These are phyloP conservation scores for Glomeris marginata DNA, from an alignment of 2,888 invertebrate genomes.

Conservation along the genomic window DNA sequence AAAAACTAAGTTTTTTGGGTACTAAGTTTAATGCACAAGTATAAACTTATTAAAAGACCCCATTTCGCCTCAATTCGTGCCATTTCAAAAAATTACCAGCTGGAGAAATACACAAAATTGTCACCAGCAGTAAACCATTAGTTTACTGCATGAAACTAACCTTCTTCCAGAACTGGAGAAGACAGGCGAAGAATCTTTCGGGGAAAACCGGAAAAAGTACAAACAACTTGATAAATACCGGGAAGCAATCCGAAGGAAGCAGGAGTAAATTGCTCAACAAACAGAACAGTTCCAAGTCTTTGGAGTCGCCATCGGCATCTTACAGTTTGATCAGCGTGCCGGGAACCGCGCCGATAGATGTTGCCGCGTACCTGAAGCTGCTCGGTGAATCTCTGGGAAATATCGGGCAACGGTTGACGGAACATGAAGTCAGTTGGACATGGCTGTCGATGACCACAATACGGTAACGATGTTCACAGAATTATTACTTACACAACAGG, in stretches of 20 bases:
- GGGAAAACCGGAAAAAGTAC: slow-evolving; percentile 26
- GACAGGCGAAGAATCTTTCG: slow-evolving; percentile 57
- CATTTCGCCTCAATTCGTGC: no score
- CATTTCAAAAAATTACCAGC: no score
- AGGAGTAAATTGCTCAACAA: slow-evolving; percentile 13
- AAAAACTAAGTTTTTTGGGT: no score
- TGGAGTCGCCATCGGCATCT: slow-evolving; percentile 33
- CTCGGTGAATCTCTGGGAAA: slow-evolving; percentile 85
- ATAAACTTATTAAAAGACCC: no score
- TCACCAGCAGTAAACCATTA: no score
- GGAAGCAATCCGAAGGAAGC: slow-evolving; percentile 21
- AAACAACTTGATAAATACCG: slow-evolving; percentile 30
- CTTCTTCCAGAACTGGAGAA: slow-evolving; percentile 62
- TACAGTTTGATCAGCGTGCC: slow-evolving; percentile 32
- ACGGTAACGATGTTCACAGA: neutral
- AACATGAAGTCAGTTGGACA: slow-evolving; percentile 53
- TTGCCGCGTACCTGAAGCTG: slow-evolving; percentile 79
- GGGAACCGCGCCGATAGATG: slow-evolving; percentile 68
- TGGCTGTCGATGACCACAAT: neutral
- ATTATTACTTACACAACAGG: slow-evolving; percentile 37
- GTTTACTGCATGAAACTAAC: no score
- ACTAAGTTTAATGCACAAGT: no score
- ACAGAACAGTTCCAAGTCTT: slow-evolving; percentile 19
- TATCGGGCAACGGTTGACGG: slow-evolving; percentile 81
- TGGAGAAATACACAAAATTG: no score